Base-by-base conservation (phyloP, 2,888 invertebrate genomes). In the Microdon myrmicae region DNA sequence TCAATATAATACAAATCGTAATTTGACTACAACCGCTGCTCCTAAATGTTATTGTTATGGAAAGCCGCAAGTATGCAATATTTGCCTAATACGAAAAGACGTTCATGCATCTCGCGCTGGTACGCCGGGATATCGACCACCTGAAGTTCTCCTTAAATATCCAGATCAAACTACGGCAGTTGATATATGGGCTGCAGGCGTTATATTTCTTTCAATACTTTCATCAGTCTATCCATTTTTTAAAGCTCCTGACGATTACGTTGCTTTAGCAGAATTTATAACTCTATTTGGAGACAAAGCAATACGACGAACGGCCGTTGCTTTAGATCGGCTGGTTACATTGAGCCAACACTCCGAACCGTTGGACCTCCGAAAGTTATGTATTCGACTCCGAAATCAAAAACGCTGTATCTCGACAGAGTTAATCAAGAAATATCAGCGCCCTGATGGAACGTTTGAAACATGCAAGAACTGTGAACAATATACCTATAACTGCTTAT, bases 111-210 rank as follows among this genome's bases (percentile, higher is more conserved):
- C 90, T 3, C 82, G 94, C 71, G 94, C 94, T 44, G 94, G 94
- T 64, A 94, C 94, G 31, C 92, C 93, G 43, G 94, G 94, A 22
- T 94, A 90, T 79, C 84, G 94, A 17, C 90, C 94, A 45, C 94
- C 94, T 0, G 94, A 92, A 82, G 90, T 92, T 70, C 79, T 92
- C 68, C 82, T 94, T 19, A 92, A 92, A 79, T 86, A 86, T 76
- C 82, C 85, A n/a, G 82, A 85, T 59, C 95, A 95, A 82, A 87
- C 89, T 20, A 88, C 90, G 71, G 90, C 90, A 60, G 90, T 95
- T 68, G 95, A 95, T 81, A 83, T 92, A 71, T 95, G 95, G 94
- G 91, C 94, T 37, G 86, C 87, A 29, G 94, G 94, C 53, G 89
- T 94, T 38, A 92, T 94, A 70, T 85, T 94, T 74, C 81, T 91